Conservation (phyloP, 2,888 invertebrate genomes). For the Chalcosyrphus nemorum region DNA sequence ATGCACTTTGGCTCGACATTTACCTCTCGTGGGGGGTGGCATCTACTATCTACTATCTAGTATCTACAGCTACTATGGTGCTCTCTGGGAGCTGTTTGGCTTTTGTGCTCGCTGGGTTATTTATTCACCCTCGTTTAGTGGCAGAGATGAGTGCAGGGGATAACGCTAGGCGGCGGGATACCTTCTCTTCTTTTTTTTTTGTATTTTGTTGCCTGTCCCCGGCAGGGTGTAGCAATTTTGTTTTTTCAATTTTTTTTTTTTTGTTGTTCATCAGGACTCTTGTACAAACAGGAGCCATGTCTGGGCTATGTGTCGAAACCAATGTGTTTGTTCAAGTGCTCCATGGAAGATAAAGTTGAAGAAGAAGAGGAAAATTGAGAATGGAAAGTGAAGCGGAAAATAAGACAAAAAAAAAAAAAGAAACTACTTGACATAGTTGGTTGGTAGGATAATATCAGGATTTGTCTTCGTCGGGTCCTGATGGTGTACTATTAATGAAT, state of each 20-base stretch:
- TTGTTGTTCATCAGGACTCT: conserved; percentile 52
- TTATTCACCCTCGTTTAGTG: conserved; percentile 68
- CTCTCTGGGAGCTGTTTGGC: conserved; percentile 27
- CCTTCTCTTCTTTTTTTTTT: background rate
- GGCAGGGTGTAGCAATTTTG: conserved; percentile 54
- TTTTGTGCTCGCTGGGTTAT: conserved; percentile 59
- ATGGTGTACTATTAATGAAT: conserved; percentile 24
- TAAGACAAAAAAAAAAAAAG: conserved; percentile 15
- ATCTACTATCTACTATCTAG: conserved; percentile 1
- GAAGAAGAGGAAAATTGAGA: conserved; percentile 58
- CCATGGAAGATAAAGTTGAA: conserved; percentile 56
- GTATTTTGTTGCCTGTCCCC: background rate
- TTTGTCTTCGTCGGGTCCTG: conserved; percentile 34
- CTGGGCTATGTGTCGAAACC: conserved; percentile 60
- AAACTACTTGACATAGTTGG: conserved; percentile 70
- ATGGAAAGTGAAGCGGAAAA: conserved; percentile 49
- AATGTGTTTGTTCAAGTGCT: conserved; percentile 68
- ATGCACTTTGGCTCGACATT: conserved; percentile 64
- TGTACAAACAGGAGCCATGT: conserved; percentile 48
- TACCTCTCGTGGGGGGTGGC: conserved; percentile 34
- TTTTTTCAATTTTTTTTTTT: conserved; percentile 21
- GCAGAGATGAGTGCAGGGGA: conserved; percentile 54
- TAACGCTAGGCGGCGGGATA: conserved; percentile 39
- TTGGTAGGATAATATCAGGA: conserved; percentile 54
- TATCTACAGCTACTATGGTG: too few species aligned